A percentile compares a stretch with the other conserved stretches of the same genome.
Conservation (phyloP, 1,140 invertebrate species). For the Bombyx mandarina region DNA sequence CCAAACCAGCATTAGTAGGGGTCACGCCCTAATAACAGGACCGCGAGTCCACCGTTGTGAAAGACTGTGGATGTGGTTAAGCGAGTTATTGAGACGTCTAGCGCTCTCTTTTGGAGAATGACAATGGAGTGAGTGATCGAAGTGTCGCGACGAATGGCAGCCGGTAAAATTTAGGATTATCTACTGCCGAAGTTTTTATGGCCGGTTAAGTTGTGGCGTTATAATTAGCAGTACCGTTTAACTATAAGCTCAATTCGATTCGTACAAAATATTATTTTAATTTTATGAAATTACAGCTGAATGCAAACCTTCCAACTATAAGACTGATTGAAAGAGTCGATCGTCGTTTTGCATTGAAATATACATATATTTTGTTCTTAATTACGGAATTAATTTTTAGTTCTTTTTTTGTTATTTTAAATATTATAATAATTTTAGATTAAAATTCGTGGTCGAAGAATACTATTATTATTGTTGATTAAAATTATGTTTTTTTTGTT, state of each 20-base stretch:
- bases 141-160: slow-evolving; percentile 2
- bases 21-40: slow-evolving; percentile 12
- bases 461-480: too few relatives aligned
- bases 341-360: too few relatives aligned
- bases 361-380: too few relatives aligned
- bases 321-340: slow-evolving; percentile 12
- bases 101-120: slow-evolving; percentile 21
- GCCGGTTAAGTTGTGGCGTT: neutral
- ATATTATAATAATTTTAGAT: too few relatives aligned
- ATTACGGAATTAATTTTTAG: too few relatives aligned
- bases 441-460: too few relatives aligned
- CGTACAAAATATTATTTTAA: slow-evolving; percentile 14
- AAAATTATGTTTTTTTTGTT: too few relatives aligned
- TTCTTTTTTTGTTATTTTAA: too few relatives aligned
- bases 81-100: slow-evolving; percentile 18
- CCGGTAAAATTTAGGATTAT: neutral
- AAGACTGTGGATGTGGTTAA: slow-evolving; percentile 36
- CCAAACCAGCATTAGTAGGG: slow-evolving; percentile 33
- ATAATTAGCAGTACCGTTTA: neutral
- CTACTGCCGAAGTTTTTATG: neutral
- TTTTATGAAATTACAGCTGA: slow-evolving; percentile 1
- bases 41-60: slow-evolving; percentile 40
- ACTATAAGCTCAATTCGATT: slow-evolving; percentile 17
- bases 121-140: slow-evolving; percentile 20
- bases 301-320: slow-evolving; percentile 17